Conservation (phyloP, 2,113 vertebrate species). For the Anser brachyrhynchus region DNA sequence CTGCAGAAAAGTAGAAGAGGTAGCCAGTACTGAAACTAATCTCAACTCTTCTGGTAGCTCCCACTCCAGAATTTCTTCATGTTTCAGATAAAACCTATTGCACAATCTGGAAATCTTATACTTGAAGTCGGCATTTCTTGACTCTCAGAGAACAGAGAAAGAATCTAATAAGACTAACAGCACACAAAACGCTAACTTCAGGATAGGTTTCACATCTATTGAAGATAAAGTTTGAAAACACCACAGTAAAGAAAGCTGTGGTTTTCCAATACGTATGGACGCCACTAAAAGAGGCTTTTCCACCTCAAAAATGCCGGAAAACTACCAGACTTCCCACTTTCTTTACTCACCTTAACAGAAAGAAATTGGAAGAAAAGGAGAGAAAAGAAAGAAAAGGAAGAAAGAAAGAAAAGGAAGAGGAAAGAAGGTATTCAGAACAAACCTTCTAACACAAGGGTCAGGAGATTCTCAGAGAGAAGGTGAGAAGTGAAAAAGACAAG, state of each 20-base stretch:
- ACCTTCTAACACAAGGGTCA: not conserved
- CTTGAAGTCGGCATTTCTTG: not conserved
- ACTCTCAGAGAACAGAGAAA: not conserved
- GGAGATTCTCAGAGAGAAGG: not conserved
- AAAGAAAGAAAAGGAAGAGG: not conserved
- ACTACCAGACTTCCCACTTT: not conserved
- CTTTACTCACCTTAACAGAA: not conserved
- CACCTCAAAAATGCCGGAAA: not conserved
- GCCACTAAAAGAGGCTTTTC: not conserved
- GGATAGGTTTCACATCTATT: not conserved
- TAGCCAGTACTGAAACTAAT: not conserved
- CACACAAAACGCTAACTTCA: not conserved
- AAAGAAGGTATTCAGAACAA: not conserved
- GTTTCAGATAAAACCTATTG: not conserved
- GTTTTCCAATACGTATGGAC: accelerated
- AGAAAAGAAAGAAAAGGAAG: not conserved
- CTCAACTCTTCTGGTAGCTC: not conserved
- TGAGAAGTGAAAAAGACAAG: not conserved
- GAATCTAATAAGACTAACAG: not conserved
- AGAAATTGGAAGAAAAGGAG: not conserved
- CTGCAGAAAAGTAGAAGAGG: not conserved
- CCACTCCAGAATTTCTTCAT: not conserved
- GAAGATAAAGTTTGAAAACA: not conserved
- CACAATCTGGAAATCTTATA: not conserved
- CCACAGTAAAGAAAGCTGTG: not conserved